Evolutionary conservation across 2,888 invertebrate species (phyloP), one percentile per base, ranked within the genome.

Genomic region (Eilema sororculum): DNA sequence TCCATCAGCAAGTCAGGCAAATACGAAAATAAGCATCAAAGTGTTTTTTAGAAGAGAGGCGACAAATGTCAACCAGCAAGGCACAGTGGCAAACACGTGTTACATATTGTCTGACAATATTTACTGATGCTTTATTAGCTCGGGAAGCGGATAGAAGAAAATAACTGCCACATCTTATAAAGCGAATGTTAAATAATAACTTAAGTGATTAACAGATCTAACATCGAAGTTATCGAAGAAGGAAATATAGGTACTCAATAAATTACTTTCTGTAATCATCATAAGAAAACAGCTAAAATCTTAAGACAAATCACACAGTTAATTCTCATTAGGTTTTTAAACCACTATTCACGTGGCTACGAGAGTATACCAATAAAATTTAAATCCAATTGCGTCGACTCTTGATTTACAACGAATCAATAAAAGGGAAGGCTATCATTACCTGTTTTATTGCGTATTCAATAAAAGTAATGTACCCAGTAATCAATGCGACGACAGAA

Each of bases 11-110:
- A 88, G 85, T 83, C 86, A 78, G 86, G 91, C 91, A 90, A 93
- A 93, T 91, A 94, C 94, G 91, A 94, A 94, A 95, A 95, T 95
- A 94, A 93, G 91, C 93, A 91, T 94, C 94, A 94, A 95, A 94
- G 94, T 91, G 90, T 94, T 93, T 94, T 94, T 94, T 93, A 93
- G 89, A 91, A 87, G 89, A 85, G 90, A 92, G 90, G 89, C 91
- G 90, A 93, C 93, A 93, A 93, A 93, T 93, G 92, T 93, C 91
- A 87, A 90, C 86, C 90, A 90, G 88, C 88, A 87, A 88, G 87
- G 87, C 90, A 87, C 90, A 90, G 92, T 88, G 87, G 91, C 93
- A 87, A 93, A 95, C 95, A 95, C 88, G 86, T 95, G 95, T 95
- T 92, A 89, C 93, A 93, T 91, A 94, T 93, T 94, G 94, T 94